phyloP scores from a whole-genome alignment of 2,797 vertebrate genomes.

The Valencia hispanica region DNA sequence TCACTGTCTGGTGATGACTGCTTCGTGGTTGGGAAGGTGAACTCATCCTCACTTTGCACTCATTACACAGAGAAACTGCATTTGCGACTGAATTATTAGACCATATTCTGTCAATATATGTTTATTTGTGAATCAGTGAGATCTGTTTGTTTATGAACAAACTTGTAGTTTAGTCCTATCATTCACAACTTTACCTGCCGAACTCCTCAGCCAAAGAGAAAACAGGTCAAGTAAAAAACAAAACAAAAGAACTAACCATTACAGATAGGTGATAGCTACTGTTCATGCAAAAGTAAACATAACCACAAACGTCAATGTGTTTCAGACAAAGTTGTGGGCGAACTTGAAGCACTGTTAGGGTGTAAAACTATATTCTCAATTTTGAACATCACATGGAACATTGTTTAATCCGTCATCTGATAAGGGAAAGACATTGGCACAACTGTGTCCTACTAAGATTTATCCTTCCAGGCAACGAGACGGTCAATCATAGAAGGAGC shows the following conservation, averaged over 20 bases:
- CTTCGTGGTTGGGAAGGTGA: constrained; percentile 94
- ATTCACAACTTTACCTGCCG: not conserved
- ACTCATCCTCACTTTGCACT: not conserved
- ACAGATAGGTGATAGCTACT: too few species aligned
- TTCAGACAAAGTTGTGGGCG: not conserved
- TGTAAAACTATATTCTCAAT: not conserved
- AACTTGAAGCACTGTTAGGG: not conserved
- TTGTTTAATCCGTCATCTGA: too few species aligned
- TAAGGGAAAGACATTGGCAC: not conserved
- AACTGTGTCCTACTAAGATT: not conserved
- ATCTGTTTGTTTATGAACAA: not conserved
- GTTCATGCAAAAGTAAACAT: not conserved
- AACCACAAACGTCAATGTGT: not conserved
- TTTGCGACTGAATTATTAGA: not conserved
- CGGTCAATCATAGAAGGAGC: not conserved
- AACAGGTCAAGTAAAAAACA: not conserved
- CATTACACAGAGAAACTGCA: not conserved
- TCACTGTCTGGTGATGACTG: constrained; percentile 91
- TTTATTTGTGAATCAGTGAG: not conserved
- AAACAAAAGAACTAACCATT: not conserved
- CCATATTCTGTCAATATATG: not conserved
- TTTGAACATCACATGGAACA: not conserved
- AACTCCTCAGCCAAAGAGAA: not conserved
- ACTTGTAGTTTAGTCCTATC: not conserved
- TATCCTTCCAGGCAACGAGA: not conserved